phyloP scores from a whole-genome alignment of 1,140 invertebrate species.

The Drosophila watanabei region DNA sequence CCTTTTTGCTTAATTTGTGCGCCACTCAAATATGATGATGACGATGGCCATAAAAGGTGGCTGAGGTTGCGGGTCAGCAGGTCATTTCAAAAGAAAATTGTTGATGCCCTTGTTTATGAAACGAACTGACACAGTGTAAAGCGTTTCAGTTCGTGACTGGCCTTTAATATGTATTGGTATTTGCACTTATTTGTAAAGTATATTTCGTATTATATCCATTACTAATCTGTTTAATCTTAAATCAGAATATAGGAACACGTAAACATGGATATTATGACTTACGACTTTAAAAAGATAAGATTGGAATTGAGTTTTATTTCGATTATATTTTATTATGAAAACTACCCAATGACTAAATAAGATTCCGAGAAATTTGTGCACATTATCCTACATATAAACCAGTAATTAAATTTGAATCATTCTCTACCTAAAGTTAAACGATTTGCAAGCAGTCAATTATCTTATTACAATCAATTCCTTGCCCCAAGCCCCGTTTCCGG shows the following conservation, averaged over 20 bases:
- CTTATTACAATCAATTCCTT: constrained; percentile 67
- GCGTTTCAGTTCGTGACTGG: constrained; percentile 1
- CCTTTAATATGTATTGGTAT: background rate
- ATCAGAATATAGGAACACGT: too few relatives aligned
- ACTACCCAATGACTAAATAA: background rate
- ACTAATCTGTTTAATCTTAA: background rate
- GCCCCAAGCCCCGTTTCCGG: background rate
- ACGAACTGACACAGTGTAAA: constrained; percentile 22
- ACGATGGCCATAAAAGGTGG: constrained; percentile 20
- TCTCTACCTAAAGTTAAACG: constrained; percentile 19
- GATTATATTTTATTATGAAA: background rate
- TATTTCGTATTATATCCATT: background rate
- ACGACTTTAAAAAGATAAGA: too few relatives aligned
- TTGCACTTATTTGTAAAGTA: background rate
- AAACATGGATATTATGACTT: too few relatives aligned
- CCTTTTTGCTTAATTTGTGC: constrained; percentile 65
- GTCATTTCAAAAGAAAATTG: constrained; percentile 37
- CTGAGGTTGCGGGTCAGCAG: constrained; percentile 20
- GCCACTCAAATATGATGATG: constrained; percentile 19
- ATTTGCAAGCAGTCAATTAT: constrained; percentile 64
- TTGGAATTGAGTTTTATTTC: background rate
- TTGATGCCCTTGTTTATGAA: constrained; percentile 43
- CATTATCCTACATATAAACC: background rate
- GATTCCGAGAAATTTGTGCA: background rate
- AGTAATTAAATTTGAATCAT: background rate